Percentiles rank a stretch among this genome's conserved stretches.
Conservation (phyloP, 1,140 invertebrate species). For the Parasteatoda tepidariorum region DNA sequence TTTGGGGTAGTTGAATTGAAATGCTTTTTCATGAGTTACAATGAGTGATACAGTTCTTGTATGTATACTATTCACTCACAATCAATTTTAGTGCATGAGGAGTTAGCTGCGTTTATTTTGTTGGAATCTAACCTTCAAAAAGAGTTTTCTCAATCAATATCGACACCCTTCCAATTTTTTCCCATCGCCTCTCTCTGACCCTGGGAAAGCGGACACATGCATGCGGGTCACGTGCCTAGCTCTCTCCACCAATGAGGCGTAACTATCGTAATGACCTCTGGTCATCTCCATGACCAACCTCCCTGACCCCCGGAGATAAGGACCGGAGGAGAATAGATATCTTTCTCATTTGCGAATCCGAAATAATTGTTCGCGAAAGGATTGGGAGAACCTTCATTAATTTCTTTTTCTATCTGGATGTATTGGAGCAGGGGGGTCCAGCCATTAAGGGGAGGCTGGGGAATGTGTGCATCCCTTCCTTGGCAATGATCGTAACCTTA, state of each 20-base stretch:
- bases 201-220: constrained; percentile 58
- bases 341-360: constrained; percentile 59
- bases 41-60: too few relatives aligned
- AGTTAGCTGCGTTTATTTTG: not conserved
- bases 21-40: not conserved
- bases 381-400: constrained; percentile 46
- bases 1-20: too few relatives aligned
- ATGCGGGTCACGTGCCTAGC: constrained; percentile 52
- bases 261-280: constrained; percentile 60
- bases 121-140: constrained; percentile 1
- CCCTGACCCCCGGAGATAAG: constrained; percentile 50
- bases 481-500: constrained; percentile 20
- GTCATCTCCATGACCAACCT: constrained; percentile 53
- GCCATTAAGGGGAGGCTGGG: constrained; percentile 22
- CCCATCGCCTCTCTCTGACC: constrained; percentile 10
- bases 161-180: constrained; percentile 2
- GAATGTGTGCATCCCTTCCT: not conserved
- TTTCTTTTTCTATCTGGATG: constrained; percentile 33
- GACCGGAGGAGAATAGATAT: constrained; percentile 42
- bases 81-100: too few relatives aligned
- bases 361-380: constrained; percentile 56
- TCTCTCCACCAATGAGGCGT: constrained; percentile 55
- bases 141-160: not conserved
- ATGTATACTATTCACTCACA: too few relatives aligned
- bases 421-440: not conserved